Evolutionary conservation across 2,113 vertebrate genomes (phyloP), one percentile per base, ranked within the genome.

Genomic region (Hyperoodon ampullatus): DNA sequence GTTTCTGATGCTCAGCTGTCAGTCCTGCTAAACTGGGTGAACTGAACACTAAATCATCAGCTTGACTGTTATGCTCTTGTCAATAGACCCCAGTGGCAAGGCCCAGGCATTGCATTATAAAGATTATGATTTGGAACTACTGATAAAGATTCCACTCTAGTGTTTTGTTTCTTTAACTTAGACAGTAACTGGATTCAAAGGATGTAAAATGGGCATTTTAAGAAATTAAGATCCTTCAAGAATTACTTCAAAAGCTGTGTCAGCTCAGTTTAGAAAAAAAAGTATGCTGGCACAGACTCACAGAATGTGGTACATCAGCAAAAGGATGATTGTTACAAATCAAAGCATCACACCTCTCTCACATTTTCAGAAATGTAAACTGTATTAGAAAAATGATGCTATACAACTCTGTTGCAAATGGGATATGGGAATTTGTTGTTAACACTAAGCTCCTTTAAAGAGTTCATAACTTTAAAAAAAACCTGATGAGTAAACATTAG

Each of bases 221-320:
- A 93, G 66, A 97, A 96, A 95, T 96, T 96, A 97, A 98, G n/a
- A 42, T 65, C 61, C 82, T 95, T 94, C 23, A 58, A 80, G 83
- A 93, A 65, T 96, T 88, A 50, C 71, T 91, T 97, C 33, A n/a
- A 63, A 94, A 97, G 92, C 92, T 89, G 65, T 94, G 68, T 96
- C 96, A 97, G 93, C 95, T 96, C 93, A 96, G 89, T 97, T 86
- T 93, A 83, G 87, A 94, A 87, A 61, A 39, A 61, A 82, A 93
- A 70, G 66, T 65, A 5, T 44, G 50, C 85, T 86, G 85, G 53
- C 82, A 71, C 26, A 87, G 72, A 78, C 42, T 53, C 65, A 18
- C 4, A 74, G 93, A 95, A 85, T 68, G 19, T 88, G 77, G 72
- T 35, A 13, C 28, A 63, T 86, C 92, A 97, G 92, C 86, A 97